phyloP scores from a whole-genome alignment of 92 coral and sea anemone species.

The Siderastrea radians region DNA sequence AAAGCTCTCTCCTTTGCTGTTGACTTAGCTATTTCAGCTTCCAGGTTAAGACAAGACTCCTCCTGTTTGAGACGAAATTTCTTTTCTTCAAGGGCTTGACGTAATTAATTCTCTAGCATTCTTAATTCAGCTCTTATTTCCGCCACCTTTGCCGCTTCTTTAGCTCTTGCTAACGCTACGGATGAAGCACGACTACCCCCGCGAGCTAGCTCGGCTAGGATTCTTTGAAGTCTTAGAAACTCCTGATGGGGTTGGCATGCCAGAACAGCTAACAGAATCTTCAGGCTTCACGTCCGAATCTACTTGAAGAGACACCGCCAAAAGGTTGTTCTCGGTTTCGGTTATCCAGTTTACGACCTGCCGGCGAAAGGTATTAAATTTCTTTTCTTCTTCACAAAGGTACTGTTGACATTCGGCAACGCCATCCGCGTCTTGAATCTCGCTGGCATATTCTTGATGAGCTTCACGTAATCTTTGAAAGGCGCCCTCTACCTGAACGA shows the following conservation, averaged over 20 bases:
- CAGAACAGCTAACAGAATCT: slow-evolving; percentile 4
- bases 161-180: not conserved
- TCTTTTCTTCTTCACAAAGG: not conserved
- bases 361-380: not conserved
- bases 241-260: not conserved
- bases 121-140: not conserved
- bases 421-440: not conserved
- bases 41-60: slow-evolving; percentile 24
- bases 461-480: not conserved
- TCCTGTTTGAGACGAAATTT: slow-evolving; percentile 23
- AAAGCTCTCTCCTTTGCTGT: slow-evolving; percentile 27
- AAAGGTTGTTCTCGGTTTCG: not conserved
- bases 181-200: slow-evolving; percentile 5
- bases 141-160: slow-evolving; percentile 1
- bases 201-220: not conserved
- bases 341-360: not conserved
- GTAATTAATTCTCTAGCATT: not conserved
- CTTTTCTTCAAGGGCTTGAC: not conserved
- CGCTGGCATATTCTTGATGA: not conserved
- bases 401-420: not conserved
- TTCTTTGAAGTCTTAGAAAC: not conserved
- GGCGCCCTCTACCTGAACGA: not conserved
- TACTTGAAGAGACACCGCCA: slow-evolving; percentile 9
- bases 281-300: slow-evolving; percentile 5
- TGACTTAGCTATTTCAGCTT: slow-evolving; percentile 22